Base-by-base conservation (phyloP, 2,888 invertebrate species). In the Mellilla xanthometata region DNA sequence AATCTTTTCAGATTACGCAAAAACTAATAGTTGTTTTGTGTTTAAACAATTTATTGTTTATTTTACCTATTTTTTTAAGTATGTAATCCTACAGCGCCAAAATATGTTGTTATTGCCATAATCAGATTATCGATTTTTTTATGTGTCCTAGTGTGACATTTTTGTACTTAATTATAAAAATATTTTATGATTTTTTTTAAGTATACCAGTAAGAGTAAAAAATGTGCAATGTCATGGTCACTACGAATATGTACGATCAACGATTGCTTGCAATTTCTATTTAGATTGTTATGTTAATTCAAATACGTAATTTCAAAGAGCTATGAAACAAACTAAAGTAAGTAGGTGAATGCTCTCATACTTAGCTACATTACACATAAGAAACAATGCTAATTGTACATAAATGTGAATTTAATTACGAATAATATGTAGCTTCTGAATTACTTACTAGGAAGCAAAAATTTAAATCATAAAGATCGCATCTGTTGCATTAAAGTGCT, bases 321-420 rank as follows among this genome's bases (percentile, higher is more conserved):
- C 40, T 38, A 49, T 52, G 46, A 47, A 46, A 50, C 44, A 45
- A 47, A 53, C 28, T 33, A 38, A 53, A 36, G 39, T 29, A 38
- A 35, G 34, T 27, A 41, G 11, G 36, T 38, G 35, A 40, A 39
- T 38, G 24, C 31, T 34, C 43, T 30, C 31, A 40, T 30, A 38
- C 36, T 9, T 43, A 31, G 39, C n/a, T 12, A 19, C 24, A 27
- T 45, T 41, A 45, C 33, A 34, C 10, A 13, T 11, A 39, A 33
- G 35, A 39, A 29, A 35, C 9, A 35, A 19, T 28, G 33, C 32
- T 39, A 30, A 44, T 38, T 33, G 28, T 33, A 29, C 24, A 13
- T 23, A 39, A 34, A 41, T 39, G 28, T 24, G 19, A 24, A 36
- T 41, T 48, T 48, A 48, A 48, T 52, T 52, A 32, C 38, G 12